A percentile compares a stretch with the other conserved stretches of the same genome.
Evolutionary conservation across 2,888 invertebrate genomes (phyloP).

Genomic region (Suillia variegata): DNA sequence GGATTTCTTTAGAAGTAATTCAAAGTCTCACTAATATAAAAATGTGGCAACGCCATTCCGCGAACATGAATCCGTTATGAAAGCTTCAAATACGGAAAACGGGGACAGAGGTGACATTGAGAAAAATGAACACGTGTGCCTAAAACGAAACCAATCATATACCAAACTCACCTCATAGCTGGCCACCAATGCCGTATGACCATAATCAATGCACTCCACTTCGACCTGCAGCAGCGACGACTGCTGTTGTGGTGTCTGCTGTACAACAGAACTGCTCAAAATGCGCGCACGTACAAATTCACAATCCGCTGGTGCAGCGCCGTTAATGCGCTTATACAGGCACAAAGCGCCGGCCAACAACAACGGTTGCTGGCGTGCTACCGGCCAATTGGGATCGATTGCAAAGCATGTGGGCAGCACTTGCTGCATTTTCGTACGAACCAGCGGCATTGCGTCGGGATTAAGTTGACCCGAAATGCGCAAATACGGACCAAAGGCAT

Average conservation of each 20-base stretch:
- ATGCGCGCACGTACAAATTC: slow-evolving; percentile 61
- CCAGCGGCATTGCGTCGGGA: slow-evolving; percentile 45
- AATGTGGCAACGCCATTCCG: no score
- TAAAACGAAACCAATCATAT: no score
- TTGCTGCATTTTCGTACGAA: slow-evolving; percentile 49
- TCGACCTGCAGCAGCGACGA: slow-evolving; percentile 68
- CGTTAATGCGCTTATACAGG: slow-evolving; percentile 59
- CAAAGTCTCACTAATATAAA: no score
- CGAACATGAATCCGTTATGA: no score
- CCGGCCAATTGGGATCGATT: slow-evolving; percentile 46
- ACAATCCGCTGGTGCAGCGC: slow-evolving; percentile 44
- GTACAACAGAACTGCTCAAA: slow-evolving; percentile 32
- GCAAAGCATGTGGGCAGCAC: slow-evolving; percentile 49
- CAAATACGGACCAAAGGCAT: slow-evolving; percentile 71
- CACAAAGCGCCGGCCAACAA: slow-evolving; percentile 47
- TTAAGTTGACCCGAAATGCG: slow-evolving; percentile 73
- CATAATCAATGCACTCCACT: slow-evolving; percentile 73
- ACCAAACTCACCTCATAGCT: slow-evolving; percentile 61
- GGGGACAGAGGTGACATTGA: no score
- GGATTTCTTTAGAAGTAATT: no score
- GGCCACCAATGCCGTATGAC: slow-evolving; percentile 68
- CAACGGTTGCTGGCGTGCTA: slow-evolving; percentile 45
- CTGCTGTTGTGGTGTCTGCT: slow-evolving; percentile 46
- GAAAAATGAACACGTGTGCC: no score
- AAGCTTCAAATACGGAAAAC: no score